Percentiles rank a stretch among this genome's conserved stretches.
phyloP scores from a whole-genome alignment of 2,797 vertebrate species.

The Oryzias sinensis region DNA sequence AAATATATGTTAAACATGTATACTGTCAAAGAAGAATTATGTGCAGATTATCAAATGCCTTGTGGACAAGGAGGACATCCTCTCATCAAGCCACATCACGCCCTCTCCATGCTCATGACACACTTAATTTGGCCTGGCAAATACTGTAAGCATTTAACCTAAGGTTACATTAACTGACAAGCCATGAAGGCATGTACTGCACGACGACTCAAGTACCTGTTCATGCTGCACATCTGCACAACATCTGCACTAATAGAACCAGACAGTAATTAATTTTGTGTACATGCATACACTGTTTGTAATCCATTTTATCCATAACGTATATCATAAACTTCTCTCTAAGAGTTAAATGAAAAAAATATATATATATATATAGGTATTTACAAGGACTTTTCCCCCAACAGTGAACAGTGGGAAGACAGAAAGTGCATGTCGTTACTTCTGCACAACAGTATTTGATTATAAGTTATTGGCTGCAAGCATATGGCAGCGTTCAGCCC shows the following conservation, averaged over 20 bases:
- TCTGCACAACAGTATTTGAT: neutral
- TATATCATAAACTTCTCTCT: no score
- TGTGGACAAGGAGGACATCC: constrained; percentile 70
- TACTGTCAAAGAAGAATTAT: constrained; percentile 32
- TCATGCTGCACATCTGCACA: neutral
- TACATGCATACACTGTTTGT: no score
- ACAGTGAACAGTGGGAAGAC: neutral
- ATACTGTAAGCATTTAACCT: constrained; percentile 66
- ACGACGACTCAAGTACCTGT: constrained; percentile 9
- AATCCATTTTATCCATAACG: no score
- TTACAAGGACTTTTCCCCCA: neutral
- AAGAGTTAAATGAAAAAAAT: no score
- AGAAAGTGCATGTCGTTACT: neutral
- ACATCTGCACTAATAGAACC: neutral
- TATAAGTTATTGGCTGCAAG: neutral
- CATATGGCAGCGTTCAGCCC: constrained; percentile 17
- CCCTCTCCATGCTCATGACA: constrained; percentile 39
- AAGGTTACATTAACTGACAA: constrained; percentile 56
- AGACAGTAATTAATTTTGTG: neutral
- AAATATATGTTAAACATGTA: neutral
- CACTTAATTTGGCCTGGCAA: constrained; percentile 70
- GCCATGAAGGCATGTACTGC: constrained; percentile 38
- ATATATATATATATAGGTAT: neutral
- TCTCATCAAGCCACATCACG: constrained; percentile 62
- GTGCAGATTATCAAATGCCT: constrained; percentile 51